phyloP scores from a whole-genome alignment of 2,113 vertebrate species.

The Narcine bancroftii region DNA sequence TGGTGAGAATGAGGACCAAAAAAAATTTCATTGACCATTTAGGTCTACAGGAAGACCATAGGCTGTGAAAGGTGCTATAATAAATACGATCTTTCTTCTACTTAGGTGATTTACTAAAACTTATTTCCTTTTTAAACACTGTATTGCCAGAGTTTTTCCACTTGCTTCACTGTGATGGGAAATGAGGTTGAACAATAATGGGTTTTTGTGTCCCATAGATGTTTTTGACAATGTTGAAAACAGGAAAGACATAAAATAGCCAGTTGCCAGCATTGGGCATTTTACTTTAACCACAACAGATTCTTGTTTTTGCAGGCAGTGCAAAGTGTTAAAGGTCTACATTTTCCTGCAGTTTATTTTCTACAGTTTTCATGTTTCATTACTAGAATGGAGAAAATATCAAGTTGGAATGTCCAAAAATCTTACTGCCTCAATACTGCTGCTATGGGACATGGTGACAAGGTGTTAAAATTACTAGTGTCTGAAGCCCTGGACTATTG shows the following conservation, averaged over 20 bases:
- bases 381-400: neutral
- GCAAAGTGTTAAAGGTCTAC: neutral
- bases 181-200: neutral
- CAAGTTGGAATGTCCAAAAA: too few relatives aligned
- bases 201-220: neutral
- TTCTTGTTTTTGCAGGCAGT: neutral
- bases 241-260: neutral
- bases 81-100: neutral
- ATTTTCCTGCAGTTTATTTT: neutral
- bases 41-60: neutral
- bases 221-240: neutral
- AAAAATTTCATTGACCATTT: neutral
- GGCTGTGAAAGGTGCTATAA: neutral
- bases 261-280: neutral
- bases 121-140: neutral
- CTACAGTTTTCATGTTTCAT: neutral
- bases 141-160: neutral
- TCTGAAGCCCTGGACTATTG: too few relatives aligned
- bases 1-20: too few relatives aligned
- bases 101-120: too few relatives aligned
- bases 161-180: neutral
- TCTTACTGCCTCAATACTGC: neutral
- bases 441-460: too few relatives aligned
- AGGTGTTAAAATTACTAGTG: too few relatives aligned
- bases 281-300: neutral